These are phyloP conservation scores for Alfaro cultratus DNA, from an alignment of 2,797 vertebrate genomes.

Conservation along the genomic window DNA sequence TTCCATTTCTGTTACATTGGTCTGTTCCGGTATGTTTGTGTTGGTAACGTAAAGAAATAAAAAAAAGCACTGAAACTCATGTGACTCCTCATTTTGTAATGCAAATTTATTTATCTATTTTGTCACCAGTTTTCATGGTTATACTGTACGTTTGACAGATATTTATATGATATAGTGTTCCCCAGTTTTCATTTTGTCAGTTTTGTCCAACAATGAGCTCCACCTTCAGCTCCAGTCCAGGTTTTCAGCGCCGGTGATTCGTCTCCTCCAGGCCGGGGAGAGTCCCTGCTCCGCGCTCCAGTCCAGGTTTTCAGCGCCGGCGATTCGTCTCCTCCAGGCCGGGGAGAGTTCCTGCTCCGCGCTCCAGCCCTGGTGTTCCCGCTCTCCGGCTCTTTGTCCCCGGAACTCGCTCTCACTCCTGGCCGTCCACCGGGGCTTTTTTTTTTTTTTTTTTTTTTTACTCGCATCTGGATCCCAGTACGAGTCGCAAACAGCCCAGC, in stretches of 20 bases:
- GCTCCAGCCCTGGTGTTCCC: slow-evolving; percentile 81
- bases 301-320: slow-evolving; percentile 63
- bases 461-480: slow-evolving; percentile 74
- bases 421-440: slow-evolving; percentile 63
- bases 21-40: neutral
- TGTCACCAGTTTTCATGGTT: neutral
- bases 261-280: neutral
- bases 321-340: neutral
- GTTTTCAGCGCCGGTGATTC: slow-evolving; percentile 48
- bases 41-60: neutral
- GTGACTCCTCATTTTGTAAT: neutral
- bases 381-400: slow-evolving; percentile 80
- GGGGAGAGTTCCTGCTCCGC: slow-evolving; percentile 56
- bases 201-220: slow-evolving; percentile 25
- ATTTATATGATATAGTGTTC: neutral
- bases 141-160: neutral
- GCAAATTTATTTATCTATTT: neutral
- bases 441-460: slow-evolving; percentile 9
- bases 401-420: slow-evolving; percentile 73
- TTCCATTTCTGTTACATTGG: neutral
- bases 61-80: no score
- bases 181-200: neutral
- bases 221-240: slow-evolving; percentile 67
- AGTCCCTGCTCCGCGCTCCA: slow-evolving; percentile 70
- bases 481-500: slow-evolving; percentile 43